Percentiles rank a stretch among this genome's conserved stretches.
These are phyloP conservation scores for Xestia ashworthii DNA, from an alignment of 2,888 invertebrate genomes.

Conservation along the genomic window DNA sequence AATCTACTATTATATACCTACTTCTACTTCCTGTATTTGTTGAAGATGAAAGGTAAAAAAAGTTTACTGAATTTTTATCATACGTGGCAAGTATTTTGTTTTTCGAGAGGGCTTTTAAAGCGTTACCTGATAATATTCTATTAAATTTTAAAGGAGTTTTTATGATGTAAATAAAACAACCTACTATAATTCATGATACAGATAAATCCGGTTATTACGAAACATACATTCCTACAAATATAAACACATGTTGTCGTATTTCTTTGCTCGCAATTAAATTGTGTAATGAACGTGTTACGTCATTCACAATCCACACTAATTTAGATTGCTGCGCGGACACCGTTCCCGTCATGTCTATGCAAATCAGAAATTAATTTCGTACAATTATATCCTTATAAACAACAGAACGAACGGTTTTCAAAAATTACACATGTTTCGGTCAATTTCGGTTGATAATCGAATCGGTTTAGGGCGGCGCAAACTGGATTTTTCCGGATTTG, in stretches of 20 bases:
- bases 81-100: not conserved
- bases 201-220: not conserved
- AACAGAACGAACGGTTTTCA: constrained; percentile 32
- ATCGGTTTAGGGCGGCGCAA: constrained; percentile 71
- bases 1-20: too few relatives aligned
- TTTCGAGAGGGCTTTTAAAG: not conserved
- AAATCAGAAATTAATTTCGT: constrained; percentile 63
- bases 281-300: constrained; percentile 56
- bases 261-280: constrained; percentile 55
- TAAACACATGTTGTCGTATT: constrained; percentile 35
- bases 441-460: constrained; percentile 71
- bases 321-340: constrained; percentile 55
- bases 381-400: constrained; percentile 54
- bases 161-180: not conserved
- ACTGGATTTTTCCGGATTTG: constrained; percentile 77
- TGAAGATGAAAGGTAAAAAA: too few relatives aligned
- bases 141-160: not conserved
- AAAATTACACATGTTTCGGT: constrained; percentile 50
- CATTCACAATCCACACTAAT: constrained; percentile 63
- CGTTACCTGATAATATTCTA: not conserved
- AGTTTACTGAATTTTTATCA: not conserved
- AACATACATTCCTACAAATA: constrained; percentile 1
- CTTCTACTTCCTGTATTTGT: not conserved
- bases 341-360: constrained; percentile 63
- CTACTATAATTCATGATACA: not conserved